Base-by-base conservation (phyloP, 1,140 invertebrate species). In the Listronotus bonariensis region DNA sequence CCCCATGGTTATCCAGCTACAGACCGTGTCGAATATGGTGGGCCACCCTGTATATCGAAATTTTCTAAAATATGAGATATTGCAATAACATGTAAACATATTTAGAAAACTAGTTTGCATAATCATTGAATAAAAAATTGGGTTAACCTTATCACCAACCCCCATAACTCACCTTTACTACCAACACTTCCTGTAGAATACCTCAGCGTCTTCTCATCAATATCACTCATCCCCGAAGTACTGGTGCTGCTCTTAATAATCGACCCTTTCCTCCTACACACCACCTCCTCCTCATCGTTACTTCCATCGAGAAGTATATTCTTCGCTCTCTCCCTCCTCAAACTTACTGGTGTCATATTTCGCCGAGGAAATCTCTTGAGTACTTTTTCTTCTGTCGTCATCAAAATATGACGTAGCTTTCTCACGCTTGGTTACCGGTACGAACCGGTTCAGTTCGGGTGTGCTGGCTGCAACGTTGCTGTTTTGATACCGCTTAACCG, bases 381-480 rank as follows among this genome's bases (percentile, higher is more conserved):
- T 80, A 0, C 85, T 87, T 38, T 79, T 79, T 12, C 82, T 76
- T 11, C 82, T 64, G 59, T 83, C 81, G 42, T 83, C 80, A 36
- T 81, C 80, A 5, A 56, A 51, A 43, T 60, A 63, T n/a, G n/a
- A n/a, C 20, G 20, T 3, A 8, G 75, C 51, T n/a, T 79, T 31
- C 75, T 32, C 72, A 71, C 7, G 36, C 49, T 26, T 72, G 72
- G 4, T 79, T 78, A 40, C 78, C 73, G 6, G 80, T 80, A 52
- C 78, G 80, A 6, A 80, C 80, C 14, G 64, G 64, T 66, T 60
- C 18, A 89, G 70, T 76, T 89, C 87, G 0, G 87, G 87, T 12
- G 87, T 88, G 56, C 86, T 88, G 0, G 86, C 51, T n/a, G 68
- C 68, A 0, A 56, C 54, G 15, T 31, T 58, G 31, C 36, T 55